Percentiles rank a stretch among this genome's conserved stretches.
Evolutionary conservation across 35 echinoderm and acorn worm species (phyloP).

Genomic region (Acanthaster planci): DNA sequence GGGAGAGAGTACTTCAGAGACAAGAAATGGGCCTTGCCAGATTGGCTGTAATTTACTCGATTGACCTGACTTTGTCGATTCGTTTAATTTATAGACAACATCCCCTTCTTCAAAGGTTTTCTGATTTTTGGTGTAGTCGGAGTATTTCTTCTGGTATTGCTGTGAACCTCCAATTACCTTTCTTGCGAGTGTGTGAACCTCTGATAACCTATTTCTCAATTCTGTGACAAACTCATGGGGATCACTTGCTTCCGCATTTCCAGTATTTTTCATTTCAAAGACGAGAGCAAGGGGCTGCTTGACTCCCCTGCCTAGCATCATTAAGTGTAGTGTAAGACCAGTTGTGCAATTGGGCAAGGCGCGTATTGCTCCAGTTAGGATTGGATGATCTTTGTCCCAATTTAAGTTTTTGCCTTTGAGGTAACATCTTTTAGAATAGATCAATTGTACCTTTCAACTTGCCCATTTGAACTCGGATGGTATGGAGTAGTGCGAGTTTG

Average conservation of each 20-base stretch:
- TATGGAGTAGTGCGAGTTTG: constrained; percentile 44
- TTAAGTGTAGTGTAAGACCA: neutral
- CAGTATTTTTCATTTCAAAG: neutral
- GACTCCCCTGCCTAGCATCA: neutral
- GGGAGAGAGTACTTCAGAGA: too few relatives aligned
- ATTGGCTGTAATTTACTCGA: too few relatives aligned
- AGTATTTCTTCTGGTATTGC: neutral
- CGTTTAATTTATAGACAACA: too few relatives aligned
- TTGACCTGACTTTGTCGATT: too few relatives aligned
- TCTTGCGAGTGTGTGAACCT: neutral
- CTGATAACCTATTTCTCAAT: neutral
- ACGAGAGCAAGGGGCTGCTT: neutral
- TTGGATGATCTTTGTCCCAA: neutral
- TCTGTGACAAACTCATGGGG: neutral
- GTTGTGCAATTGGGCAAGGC: neutral
- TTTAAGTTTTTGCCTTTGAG: neutral
- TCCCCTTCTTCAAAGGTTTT: too few relatives aligned
- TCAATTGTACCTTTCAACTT: constrained; percentile 54
- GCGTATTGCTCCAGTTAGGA: neutral
- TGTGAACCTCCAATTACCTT: neutral
- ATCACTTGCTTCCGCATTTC: neutral
- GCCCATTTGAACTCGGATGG: constrained; percentile 44
- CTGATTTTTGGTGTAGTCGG: neutral
- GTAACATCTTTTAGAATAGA: constrained; percentile 45
- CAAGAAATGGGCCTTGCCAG: too few relatives aligned